These are phyloP conservation scores for Monopterus albus DNA, from an alignment of 2,113 vertebrate genomes.

Conservation along the genomic window DNA sequence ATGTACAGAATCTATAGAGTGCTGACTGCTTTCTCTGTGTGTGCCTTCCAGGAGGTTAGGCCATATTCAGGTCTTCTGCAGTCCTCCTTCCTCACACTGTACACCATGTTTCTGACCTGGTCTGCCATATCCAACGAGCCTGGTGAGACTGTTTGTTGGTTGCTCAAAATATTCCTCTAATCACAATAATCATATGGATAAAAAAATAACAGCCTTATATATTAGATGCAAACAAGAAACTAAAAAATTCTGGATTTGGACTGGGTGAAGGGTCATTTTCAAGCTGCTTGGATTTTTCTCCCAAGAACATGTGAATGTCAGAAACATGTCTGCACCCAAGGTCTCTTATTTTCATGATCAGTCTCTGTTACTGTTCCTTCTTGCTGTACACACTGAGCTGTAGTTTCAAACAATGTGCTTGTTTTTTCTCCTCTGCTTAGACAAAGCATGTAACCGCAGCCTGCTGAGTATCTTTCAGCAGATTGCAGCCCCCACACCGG, in stretches of 20 bases:
- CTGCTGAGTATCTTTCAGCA: slow-evolving; percentile 88
- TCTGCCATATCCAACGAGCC: slow-evolving; percentile 95
- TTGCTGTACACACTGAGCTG: no score
- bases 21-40: slow-evolving; percentile 36
- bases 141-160: slow-evolving; percentile 80
- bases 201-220: background rate
- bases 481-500: slow-evolving; percentile 76
- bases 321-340: background rate
- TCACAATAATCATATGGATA: background rate
- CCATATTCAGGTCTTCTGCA: slow-evolving; percentile 92
- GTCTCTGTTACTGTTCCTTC: background rate
- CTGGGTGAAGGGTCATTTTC: no score
- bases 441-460: slow-evolving; percentile 89
- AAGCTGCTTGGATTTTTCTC: no score
- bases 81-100: slow-evolving; percentile 93
- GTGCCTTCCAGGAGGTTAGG: slow-evolving; percentile 85
- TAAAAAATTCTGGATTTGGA: no score
- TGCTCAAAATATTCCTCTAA: background rate
- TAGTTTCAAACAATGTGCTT: background rate
- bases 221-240: background rate
- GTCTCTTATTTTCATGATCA: background rate
- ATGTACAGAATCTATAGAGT: no score
- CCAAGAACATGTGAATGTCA: no score
- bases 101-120: slow-evolving; percentile 95
- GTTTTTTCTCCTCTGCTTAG: slow-evolving; percentile 68